Conservation (phyloP, 1,140 invertebrate genomes). For the Goniozus legneri region DNA sequence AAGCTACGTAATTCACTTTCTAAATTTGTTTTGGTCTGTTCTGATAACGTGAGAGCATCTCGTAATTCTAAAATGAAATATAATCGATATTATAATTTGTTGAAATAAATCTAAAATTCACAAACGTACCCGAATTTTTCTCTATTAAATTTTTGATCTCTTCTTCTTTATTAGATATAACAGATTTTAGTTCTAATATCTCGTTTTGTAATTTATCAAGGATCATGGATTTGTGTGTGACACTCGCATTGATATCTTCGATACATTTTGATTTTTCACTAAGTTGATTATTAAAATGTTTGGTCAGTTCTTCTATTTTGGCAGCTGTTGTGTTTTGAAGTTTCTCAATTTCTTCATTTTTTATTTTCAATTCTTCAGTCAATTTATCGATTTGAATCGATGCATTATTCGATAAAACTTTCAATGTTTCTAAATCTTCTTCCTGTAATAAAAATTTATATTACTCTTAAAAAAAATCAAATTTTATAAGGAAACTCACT, state of each 20-base stretch:
- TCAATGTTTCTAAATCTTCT: slow-evolving; percentile 27
- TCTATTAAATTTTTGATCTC: slow-evolving; percentile 48
- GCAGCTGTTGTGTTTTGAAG: slow-evolving; percentile 30
- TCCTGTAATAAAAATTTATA: slow-evolving; percentile 22
- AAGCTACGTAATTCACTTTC: slow-evolving; percentile 38
- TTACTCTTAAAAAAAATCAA: slow-evolving; percentile 7
- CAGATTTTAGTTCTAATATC: slow-evolving; percentile 35
- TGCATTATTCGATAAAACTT: slow-evolving; percentile 18
- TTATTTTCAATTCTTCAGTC: slow-evolving; percentile 26
- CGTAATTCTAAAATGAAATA: slow-evolving; percentile 36
- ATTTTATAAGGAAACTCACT: slow-evolving; percentile 21
- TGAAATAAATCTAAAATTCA: neutral
- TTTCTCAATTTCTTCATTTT: slow-evolving; percentile 36
- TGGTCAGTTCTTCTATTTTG: slow-evolving; percentile 37
- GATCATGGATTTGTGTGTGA: slow-evolving; percentile 29
- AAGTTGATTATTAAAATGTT: slow-evolving; percentile 35
- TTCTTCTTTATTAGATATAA: slow-evolving; percentile 41
- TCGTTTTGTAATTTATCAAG: slow-evolving; percentile 39
- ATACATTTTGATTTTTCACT: slow-evolving; percentile 37
- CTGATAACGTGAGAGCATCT: slow-evolving; percentile 39
- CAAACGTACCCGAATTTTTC: slow-evolving; percentile 36
- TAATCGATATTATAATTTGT: slow-evolving; percentile 6
- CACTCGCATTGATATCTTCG: slow-evolving; percentile 31
- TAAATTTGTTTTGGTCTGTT: slow-evolving; percentile 45
- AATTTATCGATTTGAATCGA: slow-evolving; percentile 30